These are phyloP conservation scores for Fratercula arctica DNA, from an alignment of 2,797 vertebrate species.

Conservation along the genomic window DNA sequence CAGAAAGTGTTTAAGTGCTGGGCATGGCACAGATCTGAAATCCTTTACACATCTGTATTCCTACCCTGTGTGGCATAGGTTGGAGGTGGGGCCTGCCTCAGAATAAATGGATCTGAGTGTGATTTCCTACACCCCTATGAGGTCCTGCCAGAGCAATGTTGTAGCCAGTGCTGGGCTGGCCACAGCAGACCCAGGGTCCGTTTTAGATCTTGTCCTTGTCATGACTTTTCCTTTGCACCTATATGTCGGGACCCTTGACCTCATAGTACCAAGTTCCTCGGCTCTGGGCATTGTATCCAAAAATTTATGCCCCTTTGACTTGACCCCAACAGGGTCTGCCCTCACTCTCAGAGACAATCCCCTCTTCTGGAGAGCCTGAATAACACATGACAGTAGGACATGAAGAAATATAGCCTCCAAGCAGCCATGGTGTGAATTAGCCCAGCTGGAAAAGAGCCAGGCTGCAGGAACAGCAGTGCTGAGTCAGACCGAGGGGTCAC, in stretches of 20 bases:
- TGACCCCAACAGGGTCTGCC: not conserved
- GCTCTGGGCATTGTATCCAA: not conserved
- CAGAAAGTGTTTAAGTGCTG: not conserved
- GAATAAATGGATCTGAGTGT: not conserved
- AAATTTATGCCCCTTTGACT: not conserved
- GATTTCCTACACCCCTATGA: accelerated
- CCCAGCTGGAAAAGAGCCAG: slow-evolving; percentile 38
- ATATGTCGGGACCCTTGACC: not conserved
- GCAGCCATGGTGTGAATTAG: not conserved
- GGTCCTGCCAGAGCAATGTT: not conserved
- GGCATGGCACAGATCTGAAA: not conserved
- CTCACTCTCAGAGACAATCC: not conserved
- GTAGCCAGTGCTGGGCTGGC: not conserved
- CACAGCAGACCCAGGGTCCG: not conserved
- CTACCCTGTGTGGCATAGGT: not conserved
- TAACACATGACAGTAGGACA: not conserved
- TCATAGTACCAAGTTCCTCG: not conserved
- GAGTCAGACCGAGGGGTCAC: slow-evolving; percentile 45
- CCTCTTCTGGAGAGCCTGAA: not conserved
- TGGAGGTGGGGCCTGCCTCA: not conserved
- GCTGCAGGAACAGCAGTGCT: slow-evolving; percentile 48
- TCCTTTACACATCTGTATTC: not conserved
- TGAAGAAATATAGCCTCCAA: not conserved
- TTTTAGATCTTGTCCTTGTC: not conserved
- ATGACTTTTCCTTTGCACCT: not conserved